Base-by-base conservation (phyloP, 2,113 vertebrate species). In the Motacilla alba region DNA sequence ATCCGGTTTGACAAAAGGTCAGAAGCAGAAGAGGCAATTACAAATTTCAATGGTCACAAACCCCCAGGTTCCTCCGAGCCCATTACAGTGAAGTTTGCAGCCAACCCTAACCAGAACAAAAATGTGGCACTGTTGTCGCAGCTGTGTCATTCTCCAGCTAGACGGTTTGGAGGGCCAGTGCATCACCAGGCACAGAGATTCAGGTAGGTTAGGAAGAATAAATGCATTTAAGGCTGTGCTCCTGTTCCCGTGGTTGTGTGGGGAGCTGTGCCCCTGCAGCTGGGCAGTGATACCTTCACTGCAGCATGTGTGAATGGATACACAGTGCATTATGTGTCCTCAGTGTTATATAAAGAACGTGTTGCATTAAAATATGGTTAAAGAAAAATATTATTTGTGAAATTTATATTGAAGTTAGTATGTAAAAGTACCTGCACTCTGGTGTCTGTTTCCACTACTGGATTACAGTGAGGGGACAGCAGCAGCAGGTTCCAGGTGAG, bases 101-200 rank as follows among this genome's bases (percentile, higher is more conserved):
- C 99, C 96, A 99, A 99, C 89, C 99, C 99, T 58, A 99, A 99
- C 97, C 99, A 99, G 98, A 98, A 98, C 95, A 99, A 99, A 98
- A 99, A 99, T 87, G 98, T 99, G 66, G 99, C 99, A 44, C 96
- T 99, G 95, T 98, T 99, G 92, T 99, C 99, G 30, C 99, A 99
- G 97, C 97, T 99, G 70, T 99, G 99, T 97, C 99, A 99, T 97
- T 99, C 99, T 50, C 99, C 99, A 81, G 99, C 99, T 35, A 97
- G 99, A 26, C 98, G 99, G 81, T 99, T 99, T 17, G 98, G 99
- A 78, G 99, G 99, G 73, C 99, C 99, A 4, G 98, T 99, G 43
- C 99, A 99, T 93, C 99, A 99, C 98, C 99, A 99, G 97, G 99
- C 99, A 4, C 99, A 99, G 96, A 98, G 99, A 96, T 99, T 99